phyloP scores from a whole-genome alignment of 2,113 vertebrate genomes.

The Toxotes chatareus region DNA sequence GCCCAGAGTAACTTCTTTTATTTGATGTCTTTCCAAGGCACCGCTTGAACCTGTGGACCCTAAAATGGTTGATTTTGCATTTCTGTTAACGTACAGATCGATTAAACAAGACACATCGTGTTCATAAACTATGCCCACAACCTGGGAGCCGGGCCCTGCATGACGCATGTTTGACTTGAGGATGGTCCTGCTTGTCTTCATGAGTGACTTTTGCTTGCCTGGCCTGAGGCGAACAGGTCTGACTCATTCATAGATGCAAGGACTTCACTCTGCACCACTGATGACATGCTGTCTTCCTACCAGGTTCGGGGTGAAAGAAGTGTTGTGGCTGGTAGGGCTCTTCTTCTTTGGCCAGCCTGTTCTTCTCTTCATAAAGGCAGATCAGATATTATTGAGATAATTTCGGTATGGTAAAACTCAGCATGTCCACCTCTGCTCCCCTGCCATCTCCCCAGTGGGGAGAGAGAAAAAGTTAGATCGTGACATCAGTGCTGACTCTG shows the following conservation, averaged over 20 bases:
- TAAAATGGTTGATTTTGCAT: not conserved
- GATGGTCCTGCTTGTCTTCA: not conserved
- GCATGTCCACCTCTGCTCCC: not conserved
- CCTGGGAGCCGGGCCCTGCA: not conserved
- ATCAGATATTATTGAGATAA: not conserved
- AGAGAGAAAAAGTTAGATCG: not conserved
- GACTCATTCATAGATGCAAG: no score
- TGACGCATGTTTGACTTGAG: not conserved
- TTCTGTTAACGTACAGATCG: not conserved
- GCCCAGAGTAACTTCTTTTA: conserved; percentile 31
- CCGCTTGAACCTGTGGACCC: conserved; percentile 10
- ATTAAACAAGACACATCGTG: not conserved
- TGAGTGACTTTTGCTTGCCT: not conserved
- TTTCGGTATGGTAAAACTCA: not conserved
- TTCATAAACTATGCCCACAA: not conserved
- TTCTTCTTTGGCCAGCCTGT: no score
- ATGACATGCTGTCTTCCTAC: no score
- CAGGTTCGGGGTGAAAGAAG: no score
- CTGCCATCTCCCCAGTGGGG: not conserved
- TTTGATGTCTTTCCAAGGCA: conserved; percentile 31
- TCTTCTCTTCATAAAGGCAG: no score
- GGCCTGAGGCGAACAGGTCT: no score
- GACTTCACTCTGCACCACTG: no score
- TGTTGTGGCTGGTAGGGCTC: no score
- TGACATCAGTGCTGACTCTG: not conserved